Evolutionary conservation across 2,797 vertebrate genomes (phyloP), one percentile per base, ranked within the genome.

Genomic region (Bryconaethiops microstoma): DNA sequence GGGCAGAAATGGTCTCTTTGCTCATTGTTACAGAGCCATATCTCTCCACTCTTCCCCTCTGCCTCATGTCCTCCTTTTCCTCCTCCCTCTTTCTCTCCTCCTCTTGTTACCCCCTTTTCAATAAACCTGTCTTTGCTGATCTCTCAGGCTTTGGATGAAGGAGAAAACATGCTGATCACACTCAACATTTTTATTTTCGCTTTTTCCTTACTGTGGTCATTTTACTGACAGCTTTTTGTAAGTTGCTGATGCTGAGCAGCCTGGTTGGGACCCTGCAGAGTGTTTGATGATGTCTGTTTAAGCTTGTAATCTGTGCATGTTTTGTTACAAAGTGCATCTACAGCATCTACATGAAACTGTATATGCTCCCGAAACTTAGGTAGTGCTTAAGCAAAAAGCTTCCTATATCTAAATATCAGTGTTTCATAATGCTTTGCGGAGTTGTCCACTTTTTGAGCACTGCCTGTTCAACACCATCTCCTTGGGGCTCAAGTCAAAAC

Each of bases 141-240:
- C 10, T 45, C n/a, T 77, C 69, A 40, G 13, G 59, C 40, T 42
- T 42, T 14, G 48, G 48, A 55, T 55, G 21, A 65, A 59, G 60
- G 21, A 16, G 48, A 60, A 69, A 77, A 23, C 64, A 39, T 78
- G 71, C 81, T 78, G 76, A 78, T 17, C 63, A 4, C 19, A 59
- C 72, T 48, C 55, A 63, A 54, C 45, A 52, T 72, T 63, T 64
- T 39, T 78, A 62, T 74, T 84, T 55, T 42, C 1, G 35, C 7
- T 57, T 77, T 60, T 21, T 4, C 63, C 45, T 29, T 25, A 60
- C 16, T 2, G 23, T 70, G 16, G 25, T 57, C 65, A 54, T 35
- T 29, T 74, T 25, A 17, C 10, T 55, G 69, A 72, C 17, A 17
- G 16, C 70, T 55, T 10, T 13, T 72, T 39, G 50, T 19, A 29